Evolutionary conservation across 2,113 vertebrate genomes (phyloP).

Genomic region (Cyphomyrus discorhynchus): DNA sequence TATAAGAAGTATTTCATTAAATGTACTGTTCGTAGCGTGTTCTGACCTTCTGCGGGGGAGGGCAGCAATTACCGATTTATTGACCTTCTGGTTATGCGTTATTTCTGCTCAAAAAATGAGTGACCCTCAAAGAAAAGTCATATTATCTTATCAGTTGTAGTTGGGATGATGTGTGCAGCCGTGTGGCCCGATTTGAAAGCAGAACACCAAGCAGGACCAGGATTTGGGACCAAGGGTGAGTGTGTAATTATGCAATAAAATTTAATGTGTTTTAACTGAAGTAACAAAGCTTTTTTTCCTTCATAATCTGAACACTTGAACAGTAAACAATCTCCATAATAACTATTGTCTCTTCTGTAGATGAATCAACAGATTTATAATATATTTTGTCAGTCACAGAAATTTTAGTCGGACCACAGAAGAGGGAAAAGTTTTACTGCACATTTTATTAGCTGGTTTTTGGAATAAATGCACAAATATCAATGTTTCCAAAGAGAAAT

Average conservation of each 20-base stretch:
- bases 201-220: neutral
- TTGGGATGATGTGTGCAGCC: neutral
- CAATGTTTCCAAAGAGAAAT: neutral
- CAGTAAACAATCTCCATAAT: neutral
- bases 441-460: neutral
- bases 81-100: neutral
- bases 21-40: neutral
- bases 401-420: neutral
- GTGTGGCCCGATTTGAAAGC: neutral
- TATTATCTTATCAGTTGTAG: neutral
- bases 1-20: neutral
- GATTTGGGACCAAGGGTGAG: neutral
- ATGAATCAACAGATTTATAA: neutral
- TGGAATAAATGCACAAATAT: slow-evolving; percentile 7
- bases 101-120: neutral
- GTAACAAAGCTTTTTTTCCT: neutral
- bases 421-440: neutral
- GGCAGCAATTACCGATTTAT: neutral
- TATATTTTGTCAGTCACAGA: neutral
- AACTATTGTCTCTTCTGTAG: neutral
- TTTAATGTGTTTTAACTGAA: neutral
- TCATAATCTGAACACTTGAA: neutral
- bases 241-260: neutral
- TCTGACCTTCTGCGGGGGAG: neutral
- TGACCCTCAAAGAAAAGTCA: neutral